Evolutionary conservation across 1,140 invertebrate species (phyloP), one percentile per base, ranked within the genome.

Genomic region (Drosophila guanche): DNA sequence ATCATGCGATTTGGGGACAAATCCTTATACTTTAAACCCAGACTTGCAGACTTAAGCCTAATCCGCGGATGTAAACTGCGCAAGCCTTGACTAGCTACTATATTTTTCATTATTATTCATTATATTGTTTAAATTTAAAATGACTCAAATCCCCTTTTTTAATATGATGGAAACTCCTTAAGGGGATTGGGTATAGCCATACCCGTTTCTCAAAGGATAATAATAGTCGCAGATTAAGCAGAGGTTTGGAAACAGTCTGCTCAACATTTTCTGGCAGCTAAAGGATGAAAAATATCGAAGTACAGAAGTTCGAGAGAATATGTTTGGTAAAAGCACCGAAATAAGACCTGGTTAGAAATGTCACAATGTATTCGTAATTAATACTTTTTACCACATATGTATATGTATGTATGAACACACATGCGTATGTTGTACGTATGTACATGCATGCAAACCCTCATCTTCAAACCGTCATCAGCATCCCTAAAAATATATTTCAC

Each of bases 121-220:
- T 12, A 37, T 12, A 25, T n/a, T 22, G 12, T 25, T 23, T 45
- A 16, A 27, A 10, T 4, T 14, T 2, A 20, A 10, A 65, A 14
- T 60, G 58, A 51, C 61, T 46, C 25, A 76, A 84, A 80, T 80
- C 76, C 63, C 58, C 45, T 63, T 76, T 33, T 76, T 85, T 68
- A 80, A 73, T 69, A 52, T 58, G 25, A n/a, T 22, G 67, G 68
- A 84, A 76, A 68, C 57, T 60, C 63, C 40, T 69, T 69, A 41
- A 29, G 10, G 22, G 1, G 12, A 47, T 7, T 16, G 23, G 27
- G 1, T 27, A 20, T 4, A 8, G 0, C 2, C 3, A 16, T 20
- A 37, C 3, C 2, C 27, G 7, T 22, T 29, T 3, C n/a, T 60
- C 5, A 25, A 47, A 5, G 1, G 4, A 29, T 22, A 27, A 41